These are phyloP conservation scores for Dinomys branickii DNA, from an alignment of 2,113 vertebrate genomes.

Conservation along the genomic window DNA sequence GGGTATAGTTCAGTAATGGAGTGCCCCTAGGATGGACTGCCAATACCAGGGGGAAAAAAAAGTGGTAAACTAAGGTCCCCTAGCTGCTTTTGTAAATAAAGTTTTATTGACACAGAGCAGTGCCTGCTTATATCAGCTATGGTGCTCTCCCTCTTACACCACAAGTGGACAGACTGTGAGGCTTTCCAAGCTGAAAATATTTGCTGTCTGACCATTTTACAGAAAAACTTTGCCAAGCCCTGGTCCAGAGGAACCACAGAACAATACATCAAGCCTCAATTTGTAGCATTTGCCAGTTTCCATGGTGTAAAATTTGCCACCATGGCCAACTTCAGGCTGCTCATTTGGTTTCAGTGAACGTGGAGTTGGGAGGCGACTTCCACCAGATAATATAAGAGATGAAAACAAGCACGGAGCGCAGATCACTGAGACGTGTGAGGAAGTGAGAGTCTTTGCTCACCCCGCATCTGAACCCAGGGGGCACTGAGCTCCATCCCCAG, in stretches of 20 bases:
- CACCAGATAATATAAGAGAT: neutral
- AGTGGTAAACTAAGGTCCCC: neutral
- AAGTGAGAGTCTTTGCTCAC: rapidly evolving
- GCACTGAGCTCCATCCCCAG: neutral
- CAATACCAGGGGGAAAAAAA: neutral
- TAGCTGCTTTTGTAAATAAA: neutral
- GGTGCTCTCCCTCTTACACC: neutral
- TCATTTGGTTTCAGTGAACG: neutral
- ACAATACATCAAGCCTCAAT: neutral
- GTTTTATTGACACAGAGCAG: neutral
- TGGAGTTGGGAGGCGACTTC: too few relatives aligned
- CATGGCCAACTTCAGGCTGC: too few relatives aligned
- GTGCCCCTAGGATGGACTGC: neutral
- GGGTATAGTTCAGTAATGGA: neutral
- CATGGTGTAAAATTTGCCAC: neutral
- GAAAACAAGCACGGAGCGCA: neutral
- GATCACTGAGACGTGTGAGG: neutral
- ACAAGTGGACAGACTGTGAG: neutral
- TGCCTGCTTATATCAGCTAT: rapidly evolving
- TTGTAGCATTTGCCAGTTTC: too few relatives aligned
- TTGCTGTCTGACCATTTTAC: neutral
- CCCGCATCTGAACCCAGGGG: neutral
- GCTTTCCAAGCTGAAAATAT: neutral
- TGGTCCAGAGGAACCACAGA: neutral
- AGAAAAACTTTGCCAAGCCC: neutral